Base-by-base conservation (phyloP, 2,888 invertebrate species). In the Melanargia galathea region DNA sequence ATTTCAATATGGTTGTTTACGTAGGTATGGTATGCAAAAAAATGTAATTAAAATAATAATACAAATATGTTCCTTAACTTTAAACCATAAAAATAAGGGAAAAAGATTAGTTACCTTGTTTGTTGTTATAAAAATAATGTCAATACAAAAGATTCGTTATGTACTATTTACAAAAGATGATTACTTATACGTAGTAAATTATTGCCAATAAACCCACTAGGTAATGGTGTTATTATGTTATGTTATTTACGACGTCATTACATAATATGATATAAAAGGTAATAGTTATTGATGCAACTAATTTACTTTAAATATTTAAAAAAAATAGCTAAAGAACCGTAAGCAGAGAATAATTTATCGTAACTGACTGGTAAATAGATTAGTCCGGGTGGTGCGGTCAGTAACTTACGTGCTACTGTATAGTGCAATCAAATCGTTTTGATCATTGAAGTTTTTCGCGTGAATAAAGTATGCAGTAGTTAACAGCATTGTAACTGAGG, bases 381-480 rank as follows among this genome's bases (percentile, higher is more conserved):
- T 57, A 57, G 57, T 57, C 8, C 40, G 43, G 43, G 43, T 52
- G 30, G 55, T 55, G 40, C 30, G 56, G 57, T 45, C 30, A 57
- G 57, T 57, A 57, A 45, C 30, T 57, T 57, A 45, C 20, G 30
- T 7, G 30, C n/a, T n/a, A n/a, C n/a, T 2, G 7, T 64, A 55
- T 66, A 67, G 62, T 35, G 45, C 59, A 49, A 56, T 48, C 20
- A 24, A 16, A 18, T 6, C 1, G 22, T 67, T 60, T 73, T 72
- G 71, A 70, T 73, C 67, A 63, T 70, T 51, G 18, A 30, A 51
- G 7, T 46, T 7, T 46, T 46, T 46, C 8, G 3, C 11, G 6
- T 13, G 1, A 13, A 22, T 13, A 20, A 46, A 11, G 1, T 20
- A 11, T n/a, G n/a, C n/a, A 18, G 1, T 4, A 46, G 26, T 13